Percentiles rank a stretch among this genome's conserved stretches.
Conservation (phyloP, 2,797 vertebrate genomes). For the Momotus momota region DNA sequence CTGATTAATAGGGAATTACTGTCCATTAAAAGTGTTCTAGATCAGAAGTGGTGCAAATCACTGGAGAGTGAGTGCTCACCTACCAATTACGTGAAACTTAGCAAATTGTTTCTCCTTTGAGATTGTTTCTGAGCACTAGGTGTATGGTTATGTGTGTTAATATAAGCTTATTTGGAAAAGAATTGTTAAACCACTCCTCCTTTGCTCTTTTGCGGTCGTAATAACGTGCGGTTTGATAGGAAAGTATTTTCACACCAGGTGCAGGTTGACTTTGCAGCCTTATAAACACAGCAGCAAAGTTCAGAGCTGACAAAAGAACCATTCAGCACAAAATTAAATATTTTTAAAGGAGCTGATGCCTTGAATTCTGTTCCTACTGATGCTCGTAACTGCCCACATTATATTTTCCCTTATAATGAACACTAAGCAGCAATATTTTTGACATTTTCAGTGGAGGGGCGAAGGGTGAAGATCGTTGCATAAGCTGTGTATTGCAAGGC, state of each 20-base stretch:
- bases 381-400: neutral
- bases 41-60: neutral
- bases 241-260: neutral
- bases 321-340: conserved; percentile 20
- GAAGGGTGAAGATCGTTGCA: conserved; percentile 27
- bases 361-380: neutral
- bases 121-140: neutral
- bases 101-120: neutral
- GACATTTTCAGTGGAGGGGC: neutral
- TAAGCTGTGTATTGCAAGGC: conserved; percentile 45
- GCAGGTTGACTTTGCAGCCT: neutral
- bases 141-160: neutral
- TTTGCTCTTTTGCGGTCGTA: neutral
- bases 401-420: neutral
- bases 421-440: neutral
- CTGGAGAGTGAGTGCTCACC: neutral
- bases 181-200: neutral
- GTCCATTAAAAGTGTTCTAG: neutral
- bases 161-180: neutral
- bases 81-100: neutral
- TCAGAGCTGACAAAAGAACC: conserved; percentile 30
- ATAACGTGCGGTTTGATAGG: neutral
- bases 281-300: neutral
- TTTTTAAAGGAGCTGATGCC: neutral
- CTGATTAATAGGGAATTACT: conserved; percentile 1